Evolutionary conservation across 2,888 invertebrate species (phyloP).

Genomic region (Ectemnius lituratus): DNA sequence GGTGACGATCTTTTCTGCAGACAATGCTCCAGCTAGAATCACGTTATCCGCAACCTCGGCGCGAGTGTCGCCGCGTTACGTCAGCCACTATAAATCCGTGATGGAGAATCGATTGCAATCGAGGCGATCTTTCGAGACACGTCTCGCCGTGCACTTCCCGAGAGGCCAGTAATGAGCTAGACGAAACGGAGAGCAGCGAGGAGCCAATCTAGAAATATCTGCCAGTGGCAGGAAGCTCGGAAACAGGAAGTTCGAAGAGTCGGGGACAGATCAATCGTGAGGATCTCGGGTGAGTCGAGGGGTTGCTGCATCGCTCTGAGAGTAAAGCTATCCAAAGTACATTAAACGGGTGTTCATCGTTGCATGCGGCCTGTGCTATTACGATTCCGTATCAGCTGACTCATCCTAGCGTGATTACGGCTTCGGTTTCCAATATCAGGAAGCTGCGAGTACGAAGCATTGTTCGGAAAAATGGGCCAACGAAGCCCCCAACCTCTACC

Average conservation of each 20-base stretch:
- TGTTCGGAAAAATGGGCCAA: constrained; percentile 16
- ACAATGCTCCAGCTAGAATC: constrained; percentile 16
- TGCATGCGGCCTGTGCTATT: constrained; percentile 14
- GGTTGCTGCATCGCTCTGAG: not conserved
- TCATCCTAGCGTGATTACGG: constrained; percentile 19
- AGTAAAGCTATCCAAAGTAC: constrained; percentile 11
- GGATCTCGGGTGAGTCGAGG: no score
- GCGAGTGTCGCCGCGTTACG: constrained; percentile 27
- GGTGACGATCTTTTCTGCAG: constrained; percentile 9
- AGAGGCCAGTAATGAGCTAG: constrained; percentile 4
- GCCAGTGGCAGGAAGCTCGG: no score
- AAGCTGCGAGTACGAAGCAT: constrained; percentile 2
- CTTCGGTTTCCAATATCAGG: constrained; percentile 20
- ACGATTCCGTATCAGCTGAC: constrained; percentile 18
- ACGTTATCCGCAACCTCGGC: constrained; percentile 28
- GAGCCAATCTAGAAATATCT: constrained; percentile 7
- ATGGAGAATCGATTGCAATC: constrained; percentile 35
- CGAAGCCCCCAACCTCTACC: not conserved
- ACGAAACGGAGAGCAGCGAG: constrained; percentile 16
- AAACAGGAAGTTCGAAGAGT: no score
- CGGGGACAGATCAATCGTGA: no score
- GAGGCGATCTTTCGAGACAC: constrained; percentile 14
- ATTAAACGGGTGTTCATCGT: constrained; percentile 19
- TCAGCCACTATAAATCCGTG: constrained; percentile 22
- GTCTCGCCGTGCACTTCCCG: not conserved